These are phyloP conservation scores for Acanthacorydalis orientalis DNA, from an alignment of 2,888 invertebrate genomes.

Conservation along the genomic window DNA sequence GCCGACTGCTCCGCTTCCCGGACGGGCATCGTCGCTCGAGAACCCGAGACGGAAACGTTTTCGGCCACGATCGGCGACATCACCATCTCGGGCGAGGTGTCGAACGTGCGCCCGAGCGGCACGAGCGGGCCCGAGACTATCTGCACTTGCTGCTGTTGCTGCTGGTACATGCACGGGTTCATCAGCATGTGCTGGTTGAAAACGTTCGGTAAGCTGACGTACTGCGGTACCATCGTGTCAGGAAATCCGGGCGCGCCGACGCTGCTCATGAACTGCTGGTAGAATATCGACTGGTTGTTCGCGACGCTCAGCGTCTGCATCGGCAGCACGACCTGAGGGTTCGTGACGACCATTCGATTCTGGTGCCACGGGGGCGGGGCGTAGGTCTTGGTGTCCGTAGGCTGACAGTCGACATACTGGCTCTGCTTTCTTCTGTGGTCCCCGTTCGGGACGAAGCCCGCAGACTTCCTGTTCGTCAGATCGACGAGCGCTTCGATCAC, in stretches of 20 bases:
- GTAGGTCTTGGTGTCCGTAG: slow-evolving; percentile 8
- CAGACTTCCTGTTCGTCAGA: slow-evolving; percentile 12
- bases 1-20: background rate
- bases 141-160: slow-evolving; percentile 31
- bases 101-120: background rate
- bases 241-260: slow-evolving; percentile 19
- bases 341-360: background rate
- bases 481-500: slow-evolving; percentile 59
- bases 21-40: slow-evolving; percentile 5
- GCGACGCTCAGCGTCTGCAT: slow-evolving; percentile 9
- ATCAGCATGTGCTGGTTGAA: slow-evolving; percentile 29
- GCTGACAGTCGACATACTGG: slow-evolving; percentile 14
- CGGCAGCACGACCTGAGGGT: background rate
- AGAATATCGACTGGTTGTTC: slow-evolving; percentile 31
- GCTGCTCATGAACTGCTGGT: slow-evolving; percentile 37
- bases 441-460: slow-evolving; percentile 8
- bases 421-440: slow-evolving; percentile 15
- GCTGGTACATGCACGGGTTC: slow-evolving; percentile 34
- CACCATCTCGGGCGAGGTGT: slow-evolving; percentile 9
- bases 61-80: slow-evolving; percentile 17
- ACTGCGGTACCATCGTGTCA: slow-evolving; percentile 32
- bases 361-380: slow-evolving; percentile 4
- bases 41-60: slow-evolving; percentile 10
- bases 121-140: slow-evolving; percentile 15
- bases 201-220: slow-evolving; percentile 30